Percentiles rank a stretch among this genome's conserved stretches.
These are phyloP conservation scores for Amaurobius ferox DNA, from an alignment of 2,888 invertebrate genomes.

Conservation along the genomic window DNA sequence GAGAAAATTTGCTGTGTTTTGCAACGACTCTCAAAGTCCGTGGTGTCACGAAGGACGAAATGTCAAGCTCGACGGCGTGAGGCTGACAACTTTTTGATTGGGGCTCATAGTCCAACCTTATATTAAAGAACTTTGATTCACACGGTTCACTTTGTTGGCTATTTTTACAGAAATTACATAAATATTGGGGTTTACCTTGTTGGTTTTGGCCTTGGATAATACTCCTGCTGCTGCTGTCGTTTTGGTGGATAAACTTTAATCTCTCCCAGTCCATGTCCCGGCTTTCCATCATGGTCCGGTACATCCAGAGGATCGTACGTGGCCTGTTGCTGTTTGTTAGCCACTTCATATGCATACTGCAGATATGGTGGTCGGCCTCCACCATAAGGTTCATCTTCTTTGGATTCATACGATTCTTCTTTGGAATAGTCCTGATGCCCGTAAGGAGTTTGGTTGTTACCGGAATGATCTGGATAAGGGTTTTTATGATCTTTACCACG, in stretches of 20 bases:
- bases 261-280: not conserved
- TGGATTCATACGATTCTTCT: slow-evolving; percentile 1
- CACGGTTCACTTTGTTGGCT: too few relatives aligned
- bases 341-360: not conserved
- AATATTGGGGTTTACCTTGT: not conserved
- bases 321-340: not conserved
- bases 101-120: too few relatives aligned
- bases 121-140: too few relatives aligned
- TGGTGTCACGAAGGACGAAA: too few relatives aligned
- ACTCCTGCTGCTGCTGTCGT: not conserved
- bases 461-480: not conserved
- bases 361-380: not conserved
- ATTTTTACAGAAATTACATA: too few relatives aligned
- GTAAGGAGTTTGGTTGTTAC: not conserved
- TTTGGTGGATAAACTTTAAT: not conserved
- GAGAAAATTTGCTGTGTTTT: too few relatives aligned
- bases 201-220: not conserved
- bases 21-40: too few relatives aligned
- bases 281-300: not conserved
- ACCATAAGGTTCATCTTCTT: not conserved
- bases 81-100: too few relatives aligned
- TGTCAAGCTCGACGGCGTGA: too few relatives aligned
- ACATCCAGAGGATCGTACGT: not conserved
- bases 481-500: not conserved
- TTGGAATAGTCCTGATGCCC: slow-evolving; percentile 23